These are phyloP conservation scores for Didymodactylos carnosus DNA, from an alignment of 2,888 invertebrate genomes.

Conservation along the genomic window DNA sequence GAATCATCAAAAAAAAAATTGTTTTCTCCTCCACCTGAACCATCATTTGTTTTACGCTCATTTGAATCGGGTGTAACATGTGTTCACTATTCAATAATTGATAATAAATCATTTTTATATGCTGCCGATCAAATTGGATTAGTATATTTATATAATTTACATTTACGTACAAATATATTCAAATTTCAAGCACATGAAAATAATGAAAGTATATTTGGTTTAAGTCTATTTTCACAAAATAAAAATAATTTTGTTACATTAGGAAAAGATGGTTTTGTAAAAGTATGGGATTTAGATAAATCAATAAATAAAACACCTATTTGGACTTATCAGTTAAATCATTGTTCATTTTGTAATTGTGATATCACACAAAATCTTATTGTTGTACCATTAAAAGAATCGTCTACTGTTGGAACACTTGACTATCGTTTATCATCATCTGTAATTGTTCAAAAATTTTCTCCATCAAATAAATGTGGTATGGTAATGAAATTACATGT, in stretches of 20 bases:
- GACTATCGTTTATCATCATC: background rate
- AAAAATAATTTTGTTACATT: background rate
- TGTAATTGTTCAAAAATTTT: background rate
- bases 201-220: background rate
- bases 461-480: background rate
- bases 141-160: background rate
- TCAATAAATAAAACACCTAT: background rate
- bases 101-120: background rate
- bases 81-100: background rate
- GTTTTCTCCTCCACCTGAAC: background rate
- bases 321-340: background rate
- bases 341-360: background rate
- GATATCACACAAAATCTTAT: background rate
- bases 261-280: background rate
- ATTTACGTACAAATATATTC: too few species aligned
- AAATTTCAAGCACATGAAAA: too few species aligned
- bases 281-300: background rate
- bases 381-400: background rate
- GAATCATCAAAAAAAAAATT: background rate
- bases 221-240: background rate
- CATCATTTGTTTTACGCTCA: background rate
- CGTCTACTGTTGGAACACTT: background rate
- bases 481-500: background rate
- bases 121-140: background rate
- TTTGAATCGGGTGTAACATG: background rate